A percentile compares a stretch with the other conserved stretches of the same genome.
Evolutionary conservation across 2,888 invertebrate genomes (phyloP).

Genomic region (Caenorhabditis macrosperma): DNA sequence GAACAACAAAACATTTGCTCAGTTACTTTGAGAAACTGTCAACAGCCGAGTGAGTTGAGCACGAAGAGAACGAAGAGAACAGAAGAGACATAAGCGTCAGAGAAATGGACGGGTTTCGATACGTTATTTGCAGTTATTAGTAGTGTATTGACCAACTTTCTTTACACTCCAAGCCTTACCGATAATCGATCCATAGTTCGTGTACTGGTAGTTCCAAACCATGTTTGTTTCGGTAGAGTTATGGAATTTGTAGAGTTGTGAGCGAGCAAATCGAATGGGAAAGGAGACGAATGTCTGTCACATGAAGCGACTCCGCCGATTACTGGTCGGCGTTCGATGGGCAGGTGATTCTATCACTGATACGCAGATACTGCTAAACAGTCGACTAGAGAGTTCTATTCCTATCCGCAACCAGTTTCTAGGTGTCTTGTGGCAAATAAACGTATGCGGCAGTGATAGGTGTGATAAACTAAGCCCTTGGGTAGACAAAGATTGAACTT

Average conservation of each 20-base stretch:
- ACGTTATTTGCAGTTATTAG: conserved; percentile 6
- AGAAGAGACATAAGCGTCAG: background rate
- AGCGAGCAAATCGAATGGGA: background rate
- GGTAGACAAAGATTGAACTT: conserved; percentile 30
- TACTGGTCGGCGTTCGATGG: conserved; percentile 27
- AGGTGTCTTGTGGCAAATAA: conserved; percentile 16
- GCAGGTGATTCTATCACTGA: conserved; percentile 45
- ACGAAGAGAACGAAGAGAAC: background rate
- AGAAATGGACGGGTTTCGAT: background rate
- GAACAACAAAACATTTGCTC: background rate
- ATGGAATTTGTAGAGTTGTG: background rate
- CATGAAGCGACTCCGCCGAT: conserved; percentile 16
- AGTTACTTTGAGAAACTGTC: background rate
- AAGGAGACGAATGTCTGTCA: conserved; percentile 14
- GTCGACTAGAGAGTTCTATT: background rate
- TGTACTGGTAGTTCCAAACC: conserved; percentile 33
- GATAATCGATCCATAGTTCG: conserved; percentile 41
- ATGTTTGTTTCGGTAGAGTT: conserved; percentile 17
- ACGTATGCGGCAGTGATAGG: conserved; percentile 3
- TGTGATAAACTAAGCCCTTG: conserved; percentile 14
- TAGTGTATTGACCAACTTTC: conserved; percentile 10
- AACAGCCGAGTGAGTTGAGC: no score
- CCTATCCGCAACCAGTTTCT: conserved; percentile 2
- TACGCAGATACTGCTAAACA: background rate
- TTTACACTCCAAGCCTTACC: conserved; percentile 15